These are phyloP conservation scores for Hetaerina americana DNA, from an alignment of 1,140 invertebrate species.

Conservation along the genomic window DNA sequence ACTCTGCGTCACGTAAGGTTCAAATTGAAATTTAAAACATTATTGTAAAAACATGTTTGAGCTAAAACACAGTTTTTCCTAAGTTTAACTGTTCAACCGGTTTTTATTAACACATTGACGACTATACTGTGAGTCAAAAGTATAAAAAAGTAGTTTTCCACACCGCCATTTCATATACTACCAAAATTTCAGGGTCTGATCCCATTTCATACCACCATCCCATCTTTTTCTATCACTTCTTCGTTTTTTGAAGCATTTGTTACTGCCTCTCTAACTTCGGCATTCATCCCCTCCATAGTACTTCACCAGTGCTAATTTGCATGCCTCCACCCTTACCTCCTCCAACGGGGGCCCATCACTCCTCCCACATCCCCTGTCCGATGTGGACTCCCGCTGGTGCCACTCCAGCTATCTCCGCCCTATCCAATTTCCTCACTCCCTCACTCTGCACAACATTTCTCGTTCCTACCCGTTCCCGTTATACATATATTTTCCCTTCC, in stretches of 20 bases:
- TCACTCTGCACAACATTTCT: not conserved
- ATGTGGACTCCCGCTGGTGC: not conserved
- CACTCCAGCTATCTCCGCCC: not conserved
- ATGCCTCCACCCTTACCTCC: not conserved
- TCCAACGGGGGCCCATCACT: too few relatives aligned
- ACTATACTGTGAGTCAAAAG: too few relatives aligned
- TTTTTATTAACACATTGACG: too few relatives aligned
- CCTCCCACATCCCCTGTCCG: not conserved
- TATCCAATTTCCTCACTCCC: not conserved
- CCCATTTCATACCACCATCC: too few relatives aligned
- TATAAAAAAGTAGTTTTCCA: too few relatives aligned
- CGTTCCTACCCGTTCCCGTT: not conserved
- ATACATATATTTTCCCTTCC: not conserved
- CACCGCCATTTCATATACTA: too few relatives aligned
- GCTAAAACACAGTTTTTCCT: too few relatives aligned
- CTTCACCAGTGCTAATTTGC: not conserved
- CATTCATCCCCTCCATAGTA: not conserved
- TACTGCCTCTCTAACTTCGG: not conserved
- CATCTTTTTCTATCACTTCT: not conserved
- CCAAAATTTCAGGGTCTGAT: too few relatives aligned
- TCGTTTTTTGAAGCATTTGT: not conserved
- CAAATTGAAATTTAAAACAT: too few relatives aligned
- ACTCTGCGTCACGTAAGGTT: too few relatives aligned
- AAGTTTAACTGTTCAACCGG: too few relatives aligned
- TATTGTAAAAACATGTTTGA: too few relatives aligned